A percentile compares a stretch with the other conserved stretches of the same genome.
These are phyloP conservation scores for Formica selysi DNA, from an alignment of 1,140 invertebrate genomes.

Conservation along the genomic window DNA sequence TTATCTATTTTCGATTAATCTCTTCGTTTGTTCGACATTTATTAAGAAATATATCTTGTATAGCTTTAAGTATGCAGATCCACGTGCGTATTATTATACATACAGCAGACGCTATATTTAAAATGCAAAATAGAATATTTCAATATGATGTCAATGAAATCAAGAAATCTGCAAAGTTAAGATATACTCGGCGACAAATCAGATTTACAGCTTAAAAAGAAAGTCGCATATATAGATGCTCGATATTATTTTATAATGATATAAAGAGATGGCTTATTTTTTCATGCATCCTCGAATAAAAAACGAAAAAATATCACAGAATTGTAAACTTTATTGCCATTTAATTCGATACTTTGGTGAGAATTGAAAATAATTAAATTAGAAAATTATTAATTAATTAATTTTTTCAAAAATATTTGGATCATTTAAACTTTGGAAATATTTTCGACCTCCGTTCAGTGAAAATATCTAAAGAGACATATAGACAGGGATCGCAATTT, in stretches of 20 bases:
- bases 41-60: not conserved
- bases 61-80: not conserved
- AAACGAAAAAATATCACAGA: not conserved
- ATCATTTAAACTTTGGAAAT: not conserved
- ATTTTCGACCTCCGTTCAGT: not conserved
- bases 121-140: conserved; percentile 5
- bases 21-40: not conserved
- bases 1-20: not conserved
- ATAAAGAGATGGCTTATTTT: not conserved
- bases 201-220: not conserved
- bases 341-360: not conserved
- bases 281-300: not conserved
- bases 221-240: conserved; percentile 25
- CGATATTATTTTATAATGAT: not conserved
- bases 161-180: not conserved
- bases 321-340: not conserved
- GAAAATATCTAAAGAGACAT: conserved; percentile 1
- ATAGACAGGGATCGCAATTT: too few relatives aligned
- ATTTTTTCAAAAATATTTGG: not conserved
- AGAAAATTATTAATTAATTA: too few relatives aligned
- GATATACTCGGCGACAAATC: not conserved
- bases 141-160: not conserved
- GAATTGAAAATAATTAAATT: not conserved
- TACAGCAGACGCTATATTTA: not conserved
- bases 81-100: not conserved